Evolutionary conservation across 2,888 invertebrate genomes (phyloP).

Genomic region (Watsonalla binaria): DNA sequence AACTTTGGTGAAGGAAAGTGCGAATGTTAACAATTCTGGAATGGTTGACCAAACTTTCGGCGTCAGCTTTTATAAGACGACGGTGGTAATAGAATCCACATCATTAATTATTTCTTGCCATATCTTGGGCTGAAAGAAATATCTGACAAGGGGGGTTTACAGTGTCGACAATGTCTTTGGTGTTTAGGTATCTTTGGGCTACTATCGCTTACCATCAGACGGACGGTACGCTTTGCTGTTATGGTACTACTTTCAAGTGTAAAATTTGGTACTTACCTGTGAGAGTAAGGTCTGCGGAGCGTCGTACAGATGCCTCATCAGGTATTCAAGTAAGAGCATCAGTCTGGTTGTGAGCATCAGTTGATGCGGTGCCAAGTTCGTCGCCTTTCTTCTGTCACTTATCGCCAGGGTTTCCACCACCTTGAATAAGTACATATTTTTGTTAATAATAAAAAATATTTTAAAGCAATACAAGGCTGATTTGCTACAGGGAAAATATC

Average conservation of each 20-base stretch:
- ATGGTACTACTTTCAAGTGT: background rate
- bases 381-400: conserved; percentile 58
- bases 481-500: background rate
- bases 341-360: conserved; percentile 90
- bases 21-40: no score
- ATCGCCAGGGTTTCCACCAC: conserved; percentile 68
- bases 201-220: no score
- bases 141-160: no score
- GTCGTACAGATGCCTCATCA: conserved; percentile 97
- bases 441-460: conserved; percentile 2
- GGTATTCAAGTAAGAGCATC: conserved; percentile 92
- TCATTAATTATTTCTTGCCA: no score
- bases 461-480: no score
- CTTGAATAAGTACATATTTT: conserved; percentile 25
- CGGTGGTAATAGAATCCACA: no score
- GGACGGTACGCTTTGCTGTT: no score
- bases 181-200: no score
- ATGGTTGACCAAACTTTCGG: no score
- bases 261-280: conserved; percentile 80
- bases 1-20: background rate
- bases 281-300: conserved; percentile 91
- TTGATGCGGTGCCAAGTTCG: conserved; percentile 77
- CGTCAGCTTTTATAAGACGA: no score
- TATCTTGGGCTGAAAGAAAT: no score
- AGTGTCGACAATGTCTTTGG: no score